Base-by-base conservation (phyloP, 2,888 invertebrate species). In the Tetranychus piercei region DNA sequence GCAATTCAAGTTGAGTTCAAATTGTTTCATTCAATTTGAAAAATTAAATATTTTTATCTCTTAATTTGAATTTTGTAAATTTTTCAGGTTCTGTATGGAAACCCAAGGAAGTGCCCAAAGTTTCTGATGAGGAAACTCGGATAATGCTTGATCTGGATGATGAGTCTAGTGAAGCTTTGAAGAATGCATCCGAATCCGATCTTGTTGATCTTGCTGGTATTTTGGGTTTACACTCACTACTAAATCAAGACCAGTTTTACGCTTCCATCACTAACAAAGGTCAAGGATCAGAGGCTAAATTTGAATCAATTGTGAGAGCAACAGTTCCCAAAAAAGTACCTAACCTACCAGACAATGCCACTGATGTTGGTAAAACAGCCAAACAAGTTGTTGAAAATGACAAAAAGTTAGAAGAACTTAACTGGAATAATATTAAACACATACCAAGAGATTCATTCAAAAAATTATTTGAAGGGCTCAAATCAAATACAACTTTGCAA, bases 401-500 rank as follows among this genome's bases (percentile, higher is more conserved):
- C 85, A 86, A 88, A 81, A 88, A 88, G 81, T 85, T 94, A 81
- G 89, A 88, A 82, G 92, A 92, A 85, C 88, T 99, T 83, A 99
- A 99, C 86, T 92, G 95, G 87, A 99, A 99, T 86, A 99, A 99
- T 85, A 97, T 99, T 85, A 95, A 96, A 94, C 94, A 93, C 85
- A 91, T 99, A 83, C 93, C 95, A 79, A 90, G 94, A 83, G 95
- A 97, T 84, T 91, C 94, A 83, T 90, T 96, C 83, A 88, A 89
- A 80, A 88, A 89, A 82, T 85, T 99, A 77, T 92, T 94, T 84
- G 89, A 89, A 80, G 92, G 90, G 74, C 84, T 99, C 80, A 90
- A 90, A 81, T 87, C 86, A 78, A 99, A 96, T 85, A 92, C 93
- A 75, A 89, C 92, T 82, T 86, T 99, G 81, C 92, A 94, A 84